These are phyloP conservation scores for Trissolcus basalis DNA, from an alignment of 1,140 invertebrate species.

Conservation along the genomic window DNA sequence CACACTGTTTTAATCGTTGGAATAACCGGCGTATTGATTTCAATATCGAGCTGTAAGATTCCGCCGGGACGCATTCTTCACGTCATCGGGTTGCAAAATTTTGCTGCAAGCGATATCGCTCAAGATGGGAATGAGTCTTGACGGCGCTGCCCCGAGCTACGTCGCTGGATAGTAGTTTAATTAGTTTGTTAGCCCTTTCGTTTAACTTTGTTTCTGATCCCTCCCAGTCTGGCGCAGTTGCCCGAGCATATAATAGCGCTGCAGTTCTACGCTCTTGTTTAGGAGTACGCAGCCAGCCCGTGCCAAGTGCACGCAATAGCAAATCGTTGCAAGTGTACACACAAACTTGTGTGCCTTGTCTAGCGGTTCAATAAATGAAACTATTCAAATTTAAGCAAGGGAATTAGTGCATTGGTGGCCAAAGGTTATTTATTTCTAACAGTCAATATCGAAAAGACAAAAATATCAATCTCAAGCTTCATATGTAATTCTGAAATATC, in stretches of 20 bases:
- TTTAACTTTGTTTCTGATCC: constrained; percentile 60
- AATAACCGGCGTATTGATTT: constrained; percentile 37
- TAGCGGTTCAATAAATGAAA: too few relatives aligned
- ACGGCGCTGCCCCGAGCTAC: constrained; percentile 24
- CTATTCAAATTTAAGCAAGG: too few relatives aligned
- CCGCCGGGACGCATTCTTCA: constrained; percentile 22
- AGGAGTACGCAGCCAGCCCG: constrained; percentile 4
- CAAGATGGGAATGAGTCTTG: constrained; percentile 33
- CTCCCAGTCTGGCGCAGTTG: constrained; percentile 11
- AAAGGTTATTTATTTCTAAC: too few relatives aligned
- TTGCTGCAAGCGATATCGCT: constrained; percentile 26
- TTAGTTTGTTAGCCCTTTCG: constrained; percentile 67
- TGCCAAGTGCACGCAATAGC: constrained; percentile 30
- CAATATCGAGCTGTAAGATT: constrained; percentile 22
- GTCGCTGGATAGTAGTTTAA: constrained; percentile 61
- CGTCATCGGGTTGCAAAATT: constrained; percentile 21
- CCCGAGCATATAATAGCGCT: constrained; percentile 24
- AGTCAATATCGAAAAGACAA: too few relatives aligned
- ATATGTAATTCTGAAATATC: too few relatives aligned
- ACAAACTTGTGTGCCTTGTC: too few relatives aligned
- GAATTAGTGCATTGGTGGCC: too few relatives aligned
- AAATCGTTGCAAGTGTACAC: constrained; percentile 23
- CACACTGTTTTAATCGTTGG: too few relatives aligned
- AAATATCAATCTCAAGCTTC: too few relatives aligned
- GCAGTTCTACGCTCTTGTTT: constrained; percentile 29